Conservation (phyloP, 1,140 invertebrate species). For the Brachionus koreanus region DNA sequence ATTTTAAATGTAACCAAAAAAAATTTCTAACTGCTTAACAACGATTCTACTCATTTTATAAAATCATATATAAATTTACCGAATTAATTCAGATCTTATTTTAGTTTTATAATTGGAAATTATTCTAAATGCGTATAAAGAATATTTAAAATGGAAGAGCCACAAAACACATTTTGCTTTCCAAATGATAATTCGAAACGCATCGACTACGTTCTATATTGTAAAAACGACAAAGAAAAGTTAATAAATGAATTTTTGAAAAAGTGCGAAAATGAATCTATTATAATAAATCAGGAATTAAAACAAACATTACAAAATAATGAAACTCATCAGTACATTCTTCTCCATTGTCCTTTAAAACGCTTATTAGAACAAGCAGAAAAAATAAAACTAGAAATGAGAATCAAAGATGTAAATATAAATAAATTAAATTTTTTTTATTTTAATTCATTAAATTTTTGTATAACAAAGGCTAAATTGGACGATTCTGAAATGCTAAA, state of each 20-base stretch:
- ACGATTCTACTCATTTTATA: neutral
- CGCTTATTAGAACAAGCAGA: constrained; percentile 55
- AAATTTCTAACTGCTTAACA: neutral
- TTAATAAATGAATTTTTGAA: constrained; percentile 46
- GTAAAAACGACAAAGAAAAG: neutral
- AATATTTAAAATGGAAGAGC: neutral
- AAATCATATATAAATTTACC: no score
- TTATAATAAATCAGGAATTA: constrained; percentile 25
- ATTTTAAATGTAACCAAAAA: neutral
- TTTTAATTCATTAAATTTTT: neutral
- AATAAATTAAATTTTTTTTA: constrained; percentile 48
- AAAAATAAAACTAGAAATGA: constrained; percentile 53
- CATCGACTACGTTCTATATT: constrained; percentile 28
- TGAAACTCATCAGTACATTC: constrained; percentile 51
- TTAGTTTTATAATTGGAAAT: neutral
- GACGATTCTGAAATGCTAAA: constrained; percentile 2
- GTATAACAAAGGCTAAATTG: neutral
- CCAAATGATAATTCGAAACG: constrained; percentile 24
- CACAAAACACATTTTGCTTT: neutral
- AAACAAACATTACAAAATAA: constrained; percentile 47
- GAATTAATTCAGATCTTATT: neutral
- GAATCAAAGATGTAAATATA: constrained; percentile 40
- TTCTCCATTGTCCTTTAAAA: constrained; percentile 53
- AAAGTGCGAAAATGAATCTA: constrained; percentile 47
- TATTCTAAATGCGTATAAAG: neutral